phyloP scores from a whole-genome alignment of 2,797 vertebrate genomes.

The Manis pentadactyla region DNA sequence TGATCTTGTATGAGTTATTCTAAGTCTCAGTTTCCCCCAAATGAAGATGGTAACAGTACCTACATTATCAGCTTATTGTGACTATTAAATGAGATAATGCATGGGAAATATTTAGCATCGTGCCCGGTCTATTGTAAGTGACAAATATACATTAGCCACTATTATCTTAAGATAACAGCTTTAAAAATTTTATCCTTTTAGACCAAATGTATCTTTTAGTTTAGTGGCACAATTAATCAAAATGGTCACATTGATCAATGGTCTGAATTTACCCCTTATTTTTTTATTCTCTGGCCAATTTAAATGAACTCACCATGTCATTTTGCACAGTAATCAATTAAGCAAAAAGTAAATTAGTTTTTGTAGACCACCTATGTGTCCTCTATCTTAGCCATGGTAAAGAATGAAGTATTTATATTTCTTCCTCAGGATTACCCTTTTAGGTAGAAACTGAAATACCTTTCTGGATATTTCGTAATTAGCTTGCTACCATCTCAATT shows the following conservation, averaged over 20 bases:
- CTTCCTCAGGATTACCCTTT: not conserved
- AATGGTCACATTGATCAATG: not conserved
- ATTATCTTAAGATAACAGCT: not conserved
- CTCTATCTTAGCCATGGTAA: not conserved
- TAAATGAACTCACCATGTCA: not conserved
- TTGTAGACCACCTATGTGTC: not conserved
- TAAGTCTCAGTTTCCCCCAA: not conserved
- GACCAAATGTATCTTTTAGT: slow-evolving; percentile 3
- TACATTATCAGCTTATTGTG: not conserved
- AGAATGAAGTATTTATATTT: not conserved
- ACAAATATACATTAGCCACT: not conserved
- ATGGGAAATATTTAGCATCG: not conserved
- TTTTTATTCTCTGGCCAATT: not conserved
- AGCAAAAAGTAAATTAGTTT: not conserved
- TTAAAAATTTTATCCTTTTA: not conserved
- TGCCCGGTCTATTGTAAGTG: not conserved
- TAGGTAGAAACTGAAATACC: not conserved
- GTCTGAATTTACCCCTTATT: not conserved
- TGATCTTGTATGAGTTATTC: not conserved
- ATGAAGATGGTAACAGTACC: not conserved
- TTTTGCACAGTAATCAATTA: not conserved
- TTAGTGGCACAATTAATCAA: not conserved
- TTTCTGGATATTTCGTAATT: not conserved
- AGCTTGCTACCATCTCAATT: not conserved
- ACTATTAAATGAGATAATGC: not conserved